These are phyloP conservation scores for Tachystola acroxantha DNA, from an alignment of 2,888 invertebrate species.

Conservation along the genomic window DNA sequence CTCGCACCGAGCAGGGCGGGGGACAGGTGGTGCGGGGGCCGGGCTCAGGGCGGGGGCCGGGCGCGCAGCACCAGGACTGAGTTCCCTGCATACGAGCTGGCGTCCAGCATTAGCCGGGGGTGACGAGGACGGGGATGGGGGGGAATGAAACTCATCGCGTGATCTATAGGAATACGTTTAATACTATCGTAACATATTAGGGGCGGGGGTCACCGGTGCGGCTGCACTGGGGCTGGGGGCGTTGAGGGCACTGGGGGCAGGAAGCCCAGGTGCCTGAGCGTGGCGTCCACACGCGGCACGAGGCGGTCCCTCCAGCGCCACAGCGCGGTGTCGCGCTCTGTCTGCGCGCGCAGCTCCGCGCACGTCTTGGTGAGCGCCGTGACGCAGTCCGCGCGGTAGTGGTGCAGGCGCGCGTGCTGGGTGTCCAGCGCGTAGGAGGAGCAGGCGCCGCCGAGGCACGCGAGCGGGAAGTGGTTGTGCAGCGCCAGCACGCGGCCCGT, in stretches of 20 bases:
- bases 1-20: too few species aligned
- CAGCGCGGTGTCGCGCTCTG: conserved; percentile 90
- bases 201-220: conserved; percentile 29
- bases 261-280: conserved; percentile 86
- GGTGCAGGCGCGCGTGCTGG: conserved; percentile 91
- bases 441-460: conserved; percentile 90
- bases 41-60: too few species aligned
- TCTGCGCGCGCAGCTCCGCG: conserved; percentile 88
- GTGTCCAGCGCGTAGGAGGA: conserved; percentile 91
- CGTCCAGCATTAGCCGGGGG: too few species aligned
- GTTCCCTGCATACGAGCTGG: too few species aligned
- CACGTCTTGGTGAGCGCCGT: conserved; percentile 91
- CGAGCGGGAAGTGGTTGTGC: conserved; percentile 95
- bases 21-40: too few species aligned
- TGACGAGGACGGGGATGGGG: too few species aligned
- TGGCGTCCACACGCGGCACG: conserved; percentile 82
- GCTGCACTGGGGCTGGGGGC: conserved; percentile 17
- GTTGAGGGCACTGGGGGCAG: conserved; percentile 51
- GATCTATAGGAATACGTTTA: conserved; percentile 58
- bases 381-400: conserved; percentile 96
- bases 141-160: conserved; percentile 10
- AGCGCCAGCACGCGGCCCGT: conserved; percentile 92
- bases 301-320: conserved; percentile 92
- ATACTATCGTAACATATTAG: conserved; percentile 34
- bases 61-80: too few species aligned